Conservation (phyloP, 2,888 invertebrate species). For the Hedychridium roseum region DNA sequence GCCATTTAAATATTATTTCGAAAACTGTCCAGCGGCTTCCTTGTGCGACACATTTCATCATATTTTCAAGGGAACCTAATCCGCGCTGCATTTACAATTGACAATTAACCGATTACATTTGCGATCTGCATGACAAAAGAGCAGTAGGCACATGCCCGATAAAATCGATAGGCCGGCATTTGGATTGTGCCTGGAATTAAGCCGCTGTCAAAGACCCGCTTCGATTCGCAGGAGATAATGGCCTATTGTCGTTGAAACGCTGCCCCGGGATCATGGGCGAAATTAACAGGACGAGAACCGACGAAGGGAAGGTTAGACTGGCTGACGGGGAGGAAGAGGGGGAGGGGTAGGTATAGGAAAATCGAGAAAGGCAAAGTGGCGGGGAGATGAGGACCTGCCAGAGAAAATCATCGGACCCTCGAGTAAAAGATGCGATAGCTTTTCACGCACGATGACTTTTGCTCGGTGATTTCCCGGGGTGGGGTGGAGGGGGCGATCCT, state of each 20-base stretch:
- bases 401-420: neutral
- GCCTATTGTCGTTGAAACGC: conserved; percentile 23
- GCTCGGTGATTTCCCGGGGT: conserved; percentile 11
- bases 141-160: too few relatives aligned
- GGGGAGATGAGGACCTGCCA: conserved; percentile 1
- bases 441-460: conserved; percentile 16
- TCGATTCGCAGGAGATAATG: conserved; percentile 45
- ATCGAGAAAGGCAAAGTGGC: neutral
- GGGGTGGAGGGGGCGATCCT: conserved; percentile 5
- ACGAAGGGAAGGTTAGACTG: too few relatives aligned
- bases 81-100: too few relatives aligned
- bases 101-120: too few relatives aligned
- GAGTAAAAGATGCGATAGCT: neutral
- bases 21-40: too few relatives aligned
- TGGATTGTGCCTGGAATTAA: conserved; percentile 20
- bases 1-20: too few relatives aligned
- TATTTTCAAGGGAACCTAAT: too few relatives aligned
- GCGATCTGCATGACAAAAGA: too few relatives aligned
- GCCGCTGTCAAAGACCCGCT: conserved; percentile 33
- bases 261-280: conserved; percentile 28
- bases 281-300: conserved; percentile 23
- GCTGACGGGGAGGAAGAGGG: conserved; percentile 1
- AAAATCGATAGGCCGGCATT: conserved; percentile 21
- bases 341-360: neutral
- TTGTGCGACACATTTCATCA: too few relatives aligned